These are phyloP conservation scores for Adineta ricciae DNA, from an alignment of 2,888 invertebrate genomes.

Conservation along the genomic window DNA sequence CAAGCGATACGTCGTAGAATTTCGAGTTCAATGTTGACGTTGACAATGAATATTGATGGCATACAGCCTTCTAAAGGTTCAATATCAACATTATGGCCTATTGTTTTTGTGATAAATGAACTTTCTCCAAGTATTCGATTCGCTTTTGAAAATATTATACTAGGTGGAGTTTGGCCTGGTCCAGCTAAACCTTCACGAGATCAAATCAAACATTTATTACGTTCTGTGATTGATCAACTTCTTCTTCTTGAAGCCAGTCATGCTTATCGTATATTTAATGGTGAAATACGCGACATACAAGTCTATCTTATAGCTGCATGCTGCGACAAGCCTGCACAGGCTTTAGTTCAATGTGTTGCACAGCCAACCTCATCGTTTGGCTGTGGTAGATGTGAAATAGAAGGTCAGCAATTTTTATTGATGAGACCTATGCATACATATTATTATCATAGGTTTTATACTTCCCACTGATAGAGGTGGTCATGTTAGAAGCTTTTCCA, in stretches of 20 bases:
- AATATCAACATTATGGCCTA: neutral
- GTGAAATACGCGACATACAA: neutral
- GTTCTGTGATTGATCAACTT: neutral
- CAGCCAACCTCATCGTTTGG: neutral
- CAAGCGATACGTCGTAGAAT: neutral
- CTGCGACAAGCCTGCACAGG: neutral
- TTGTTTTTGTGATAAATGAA: neutral
- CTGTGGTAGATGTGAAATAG: neutral
- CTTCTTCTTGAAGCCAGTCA: neutral
- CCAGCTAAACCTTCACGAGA: neutral
- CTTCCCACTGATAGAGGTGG: neutral
- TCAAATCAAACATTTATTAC: too few relatives aligned
- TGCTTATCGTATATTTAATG: neutral
- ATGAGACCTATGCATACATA: too few relatives aligned
- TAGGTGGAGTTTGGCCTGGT: neutral
- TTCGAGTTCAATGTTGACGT: neutral
- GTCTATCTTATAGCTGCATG: neutral
- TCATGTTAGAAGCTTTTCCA: neutral
- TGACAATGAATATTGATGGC: neutral
- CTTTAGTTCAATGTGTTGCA: neutral
- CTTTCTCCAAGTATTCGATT: neutral
- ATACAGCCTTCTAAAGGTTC: neutral
- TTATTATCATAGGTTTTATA: neutral
- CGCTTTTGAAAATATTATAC: neutral
- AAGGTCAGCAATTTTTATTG: neutral